Conservation (phyloP, 2,888 invertebrate species). For the Plagiodera versicolora region DNA sequence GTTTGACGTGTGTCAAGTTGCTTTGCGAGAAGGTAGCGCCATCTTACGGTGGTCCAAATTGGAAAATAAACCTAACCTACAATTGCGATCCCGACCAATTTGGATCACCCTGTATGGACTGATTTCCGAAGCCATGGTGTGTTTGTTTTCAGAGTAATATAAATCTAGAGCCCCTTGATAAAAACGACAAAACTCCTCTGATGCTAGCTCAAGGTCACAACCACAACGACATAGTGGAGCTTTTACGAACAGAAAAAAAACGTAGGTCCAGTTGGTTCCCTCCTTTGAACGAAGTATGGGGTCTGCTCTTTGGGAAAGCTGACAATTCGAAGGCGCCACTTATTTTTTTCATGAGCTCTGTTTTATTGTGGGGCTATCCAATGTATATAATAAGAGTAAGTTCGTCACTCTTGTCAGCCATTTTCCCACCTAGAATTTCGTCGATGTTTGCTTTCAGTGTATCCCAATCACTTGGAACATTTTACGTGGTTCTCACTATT, state of each 20-base stretch:
- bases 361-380: slow-evolving; percentile 89
- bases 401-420: slow-evolving; percentile 18
- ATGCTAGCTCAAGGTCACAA: slow-evolving; percentile 88
- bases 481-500: slow-evolving; percentile 81
- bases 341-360: slow-evolving; percentile 81
- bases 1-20: slow-evolving; percentile 81
- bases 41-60: too few relatives aligned
- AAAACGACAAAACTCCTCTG: slow-evolving; percentile 89
- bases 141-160: slow-evolving; percentile 69
- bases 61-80: too few relatives aligned
- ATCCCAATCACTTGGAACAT: slow-evolving; percentile 90
- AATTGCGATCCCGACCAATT: too few relatives aligned
- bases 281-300: slow-evolving; percentile 85
- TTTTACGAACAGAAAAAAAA: slow-evolving; percentile 80
- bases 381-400: slow-evolving; percentile 86
- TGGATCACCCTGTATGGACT: neutral
- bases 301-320: slow-evolving; percentile 84
- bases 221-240: slow-evolving; percentile 80
- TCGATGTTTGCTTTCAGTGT: slow-evolving; percentile 60
- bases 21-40: slow-evolving; percentile 79
- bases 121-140: too few relatives aligned
- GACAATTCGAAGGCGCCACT: slow-evolving; percentile 89
- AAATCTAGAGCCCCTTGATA: slow-evolving; percentile 83
- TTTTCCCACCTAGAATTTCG: neutral
- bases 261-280: slow-evolving; percentile 85